Conservation (phyloP, 2,888 invertebrate species). For the Hypselothyrea guttata region DNA sequence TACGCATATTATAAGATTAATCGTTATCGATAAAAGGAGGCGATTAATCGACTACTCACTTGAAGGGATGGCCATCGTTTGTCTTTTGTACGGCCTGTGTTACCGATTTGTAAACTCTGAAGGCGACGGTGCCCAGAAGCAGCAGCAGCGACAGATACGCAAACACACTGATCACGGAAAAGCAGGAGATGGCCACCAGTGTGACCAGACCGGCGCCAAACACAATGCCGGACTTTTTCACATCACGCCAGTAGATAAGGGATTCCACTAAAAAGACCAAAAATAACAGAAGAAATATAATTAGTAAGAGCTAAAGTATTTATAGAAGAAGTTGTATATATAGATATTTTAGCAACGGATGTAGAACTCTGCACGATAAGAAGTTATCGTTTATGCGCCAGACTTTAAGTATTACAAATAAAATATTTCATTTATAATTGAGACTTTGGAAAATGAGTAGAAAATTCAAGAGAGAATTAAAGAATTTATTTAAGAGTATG, state of each 20-base stretch:
- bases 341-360: no score
- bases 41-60: conserved; percentile 85
- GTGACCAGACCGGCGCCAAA: conserved; percentile 94
- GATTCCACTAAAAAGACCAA: conserved; percentile 94
- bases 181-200: conserved; percentile 96
- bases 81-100: conserved; percentile 98
- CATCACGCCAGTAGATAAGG: conserved; percentile 98
- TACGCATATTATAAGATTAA: not conserved
- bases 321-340: no score
- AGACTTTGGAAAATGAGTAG: no score
- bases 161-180: conserved; percentile 96
- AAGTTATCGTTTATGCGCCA: no score
- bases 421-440: no score
- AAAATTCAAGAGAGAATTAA: no score
- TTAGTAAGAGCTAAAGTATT: conserved; percentile 2
- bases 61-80: conserved; percentile 98
- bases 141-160: conserved; percentile 94
- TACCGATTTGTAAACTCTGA: conserved; percentile 97
- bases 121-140: conserved; percentile 93
- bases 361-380: no score
- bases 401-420: no score
- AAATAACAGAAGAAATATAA: not conserved
- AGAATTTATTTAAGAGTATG: no score
- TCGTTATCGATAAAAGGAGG: not conserved
- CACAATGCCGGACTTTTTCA: conserved; percentile 96